phyloP scores from a whole-genome alignment of 1,140 invertebrate genomes.

The Calliopsis andreniformis region DNA sequence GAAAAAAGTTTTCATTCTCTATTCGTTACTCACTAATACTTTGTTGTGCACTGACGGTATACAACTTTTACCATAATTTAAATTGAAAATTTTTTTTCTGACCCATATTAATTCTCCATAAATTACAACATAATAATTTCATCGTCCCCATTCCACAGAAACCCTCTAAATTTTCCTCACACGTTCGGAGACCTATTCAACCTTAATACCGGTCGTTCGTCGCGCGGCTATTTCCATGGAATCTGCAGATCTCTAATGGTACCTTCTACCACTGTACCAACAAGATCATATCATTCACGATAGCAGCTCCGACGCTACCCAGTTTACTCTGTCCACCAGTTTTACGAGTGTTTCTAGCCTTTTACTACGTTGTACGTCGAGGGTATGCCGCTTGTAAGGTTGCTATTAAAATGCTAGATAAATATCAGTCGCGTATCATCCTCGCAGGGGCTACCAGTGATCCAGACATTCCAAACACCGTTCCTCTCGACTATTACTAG shows the following conservation, averaged over 20 bases:
- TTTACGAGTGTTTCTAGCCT: slow-evolving; percentile 27
- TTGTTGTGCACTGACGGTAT: no score
- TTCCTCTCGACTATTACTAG: slow-evolving; percentile 3
- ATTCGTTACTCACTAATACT: no score
- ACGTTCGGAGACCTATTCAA: not conserved
- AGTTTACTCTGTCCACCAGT: slow-evolving; percentile 7
- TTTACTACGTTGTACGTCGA: not conserved
- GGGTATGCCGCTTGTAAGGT: not conserved
- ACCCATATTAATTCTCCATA: not conserved
- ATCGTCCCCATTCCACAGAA: not conserved
- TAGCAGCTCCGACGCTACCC: not conserved
- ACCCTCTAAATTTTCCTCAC: not conserved
- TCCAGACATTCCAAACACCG: not conserved
- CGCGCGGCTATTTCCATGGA: no score
- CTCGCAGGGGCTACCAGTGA: not conserved
- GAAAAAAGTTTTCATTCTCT: no score
- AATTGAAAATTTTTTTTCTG: no score
- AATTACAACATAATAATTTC: not conserved
- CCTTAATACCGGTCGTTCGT: not conserved
- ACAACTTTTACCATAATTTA: no score
- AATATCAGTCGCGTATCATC: not conserved
- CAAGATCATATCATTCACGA: not conserved
- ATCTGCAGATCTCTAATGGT: not conserved
- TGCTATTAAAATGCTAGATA: not conserved
- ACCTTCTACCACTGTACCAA: not conserved